Evolutionary conservation across 2,797 vertebrate species (phyloP).

Genomic region (Acipenser ruthenus): DNA sequence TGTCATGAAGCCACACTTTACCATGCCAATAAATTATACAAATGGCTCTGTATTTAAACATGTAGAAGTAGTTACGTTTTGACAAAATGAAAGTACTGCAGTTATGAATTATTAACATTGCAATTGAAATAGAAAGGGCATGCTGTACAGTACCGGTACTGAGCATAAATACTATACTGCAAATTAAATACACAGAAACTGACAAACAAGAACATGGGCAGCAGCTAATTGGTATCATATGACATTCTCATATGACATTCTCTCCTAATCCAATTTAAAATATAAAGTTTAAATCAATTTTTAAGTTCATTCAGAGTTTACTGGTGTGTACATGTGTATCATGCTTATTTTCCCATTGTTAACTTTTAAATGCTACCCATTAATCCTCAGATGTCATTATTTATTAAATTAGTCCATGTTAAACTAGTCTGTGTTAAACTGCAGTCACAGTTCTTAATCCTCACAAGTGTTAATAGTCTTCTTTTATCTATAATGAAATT

Average conservation of each 20-base stretch:
- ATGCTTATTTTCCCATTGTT: background rate
- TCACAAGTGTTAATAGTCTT: too few species aligned
- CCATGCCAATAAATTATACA: background rate
- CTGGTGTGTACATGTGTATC: background rate
- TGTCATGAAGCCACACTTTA: too few species aligned
- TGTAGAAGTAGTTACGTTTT: background rate
- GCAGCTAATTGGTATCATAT: background rate
- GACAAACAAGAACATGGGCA: background rate
- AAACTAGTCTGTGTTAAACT: background rate
- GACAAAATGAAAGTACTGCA: background rate
- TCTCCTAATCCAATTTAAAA: conserved; percentile 7
- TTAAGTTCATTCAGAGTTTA: conserved; percentile 19
- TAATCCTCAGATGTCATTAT: conserved; percentile 10
- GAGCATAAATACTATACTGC: background rate
- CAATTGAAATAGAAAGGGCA: background rate
- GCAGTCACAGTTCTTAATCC: background rate
- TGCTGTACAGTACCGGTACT: background rate
- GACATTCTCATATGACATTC: conserved; percentile 12
- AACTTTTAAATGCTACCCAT: background rate
- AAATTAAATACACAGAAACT: background rate
- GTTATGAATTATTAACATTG: background rate
- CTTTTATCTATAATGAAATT: too few species aligned
- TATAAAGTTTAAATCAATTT: conserved; percentile 24
- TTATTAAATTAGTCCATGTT: conserved; percentile 1
- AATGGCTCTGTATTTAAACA: background rate